These are phyloP conservation scores for Melanostigma gelatinosum DNA, from an alignment of 2,113 vertebrate species.

Conservation along the genomic window DNA sequence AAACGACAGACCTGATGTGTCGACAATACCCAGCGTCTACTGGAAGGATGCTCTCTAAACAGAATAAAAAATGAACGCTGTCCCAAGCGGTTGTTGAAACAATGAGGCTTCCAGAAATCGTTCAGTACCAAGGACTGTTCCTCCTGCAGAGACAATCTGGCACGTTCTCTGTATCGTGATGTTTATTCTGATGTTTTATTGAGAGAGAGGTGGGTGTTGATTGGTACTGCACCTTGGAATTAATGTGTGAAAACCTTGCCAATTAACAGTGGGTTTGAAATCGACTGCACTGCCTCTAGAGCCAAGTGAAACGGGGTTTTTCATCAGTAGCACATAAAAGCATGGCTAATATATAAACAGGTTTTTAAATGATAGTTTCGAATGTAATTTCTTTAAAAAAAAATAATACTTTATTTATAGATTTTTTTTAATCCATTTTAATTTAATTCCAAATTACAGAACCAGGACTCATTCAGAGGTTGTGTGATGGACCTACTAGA, in stretches of 20 bases:
- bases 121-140: slow-evolving; percentile 15
- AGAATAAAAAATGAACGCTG: slow-evolving; percentile 32
- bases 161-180: not conserved
- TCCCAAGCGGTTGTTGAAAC: not conserved
- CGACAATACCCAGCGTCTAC: slow-evolving; percentile 1
- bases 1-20: slow-evolving; percentile 41
- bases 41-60: slow-evolving; percentile 34
- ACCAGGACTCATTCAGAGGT: not conserved
- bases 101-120: slow-evolving; percentile 15
- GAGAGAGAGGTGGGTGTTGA: slow-evolving; percentile 48
- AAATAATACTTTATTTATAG: not conserved
- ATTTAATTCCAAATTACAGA: not conserved
- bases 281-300: not conserved
- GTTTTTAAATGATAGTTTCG: not conserved
- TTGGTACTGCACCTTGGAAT: slow-evolving; percentile 39
- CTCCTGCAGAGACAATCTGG: not conserved
- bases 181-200: not conserved
- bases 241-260: slow-evolving; percentile 35
- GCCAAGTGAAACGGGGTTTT: not conserved
- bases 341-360: not conserved
- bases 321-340: not conserved
- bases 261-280: slow-evolving; percentile 39
- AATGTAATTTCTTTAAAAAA: not conserved
- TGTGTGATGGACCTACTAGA: not conserved
- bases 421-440: not conserved